Evolutionary conservation across 2,113 vertebrate genomes (phyloP).

Genomic region (Solea solea): DNA sequence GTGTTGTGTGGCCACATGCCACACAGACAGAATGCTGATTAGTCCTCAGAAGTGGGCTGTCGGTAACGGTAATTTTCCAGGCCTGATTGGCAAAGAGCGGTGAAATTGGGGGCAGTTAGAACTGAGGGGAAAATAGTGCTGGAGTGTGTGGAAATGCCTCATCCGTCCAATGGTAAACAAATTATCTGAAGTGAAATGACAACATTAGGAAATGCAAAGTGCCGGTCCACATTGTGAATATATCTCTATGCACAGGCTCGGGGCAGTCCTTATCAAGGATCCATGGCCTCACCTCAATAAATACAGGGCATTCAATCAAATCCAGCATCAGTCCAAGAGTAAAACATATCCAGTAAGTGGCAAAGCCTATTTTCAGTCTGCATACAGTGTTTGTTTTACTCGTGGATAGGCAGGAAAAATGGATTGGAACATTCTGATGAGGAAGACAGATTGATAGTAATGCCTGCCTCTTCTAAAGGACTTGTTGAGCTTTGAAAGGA

Average conservation of each 20-base stretch:
- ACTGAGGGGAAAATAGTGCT: slow-evolving; percentile 58
- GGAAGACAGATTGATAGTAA: slow-evolving; percentile 67
- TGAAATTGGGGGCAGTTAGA: slow-evolving; percentile 75
- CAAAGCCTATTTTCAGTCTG: slow-evolving; percentile 47
- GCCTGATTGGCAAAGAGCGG: slow-evolving; percentile 71
- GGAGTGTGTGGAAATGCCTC: slow-evolving; percentile 66
- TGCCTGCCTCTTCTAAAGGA: slow-evolving; percentile 66
- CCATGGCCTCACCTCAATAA: slow-evolving; percentile 9
- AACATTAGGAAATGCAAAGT: slow-evolving; percentile 63
- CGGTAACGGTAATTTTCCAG: slow-evolving; percentile 70
- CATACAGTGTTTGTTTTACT: slow-evolving; percentile 74
- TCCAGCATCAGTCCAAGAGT: not conserved
- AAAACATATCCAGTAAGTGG: not conserved
- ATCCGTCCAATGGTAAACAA: slow-evolving; percentile 72
- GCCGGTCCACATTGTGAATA: slow-evolving; percentile 43
- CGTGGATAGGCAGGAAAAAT: slow-evolving; percentile 63
- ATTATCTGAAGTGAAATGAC: slow-evolving; percentile 75
- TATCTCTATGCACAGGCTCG: slow-evolving; percentile 21
- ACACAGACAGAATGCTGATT: slow-evolving; percentile 70
- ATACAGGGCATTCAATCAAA: slow-evolving; percentile 27
- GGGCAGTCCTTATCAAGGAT: slow-evolving; percentile 16
- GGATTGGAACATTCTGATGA: slow-evolving; percentile 67
- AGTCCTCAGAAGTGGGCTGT: slow-evolving; percentile 69
- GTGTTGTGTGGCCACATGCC: slow-evolving; percentile 63
- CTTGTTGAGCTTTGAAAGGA: slow-evolving; percentile 58